Evolutionary conservation across 2,888 invertebrate genomes (phyloP), one percentile per base, ranked within the genome.

Genomic region (Hedya salicella): DNA sequence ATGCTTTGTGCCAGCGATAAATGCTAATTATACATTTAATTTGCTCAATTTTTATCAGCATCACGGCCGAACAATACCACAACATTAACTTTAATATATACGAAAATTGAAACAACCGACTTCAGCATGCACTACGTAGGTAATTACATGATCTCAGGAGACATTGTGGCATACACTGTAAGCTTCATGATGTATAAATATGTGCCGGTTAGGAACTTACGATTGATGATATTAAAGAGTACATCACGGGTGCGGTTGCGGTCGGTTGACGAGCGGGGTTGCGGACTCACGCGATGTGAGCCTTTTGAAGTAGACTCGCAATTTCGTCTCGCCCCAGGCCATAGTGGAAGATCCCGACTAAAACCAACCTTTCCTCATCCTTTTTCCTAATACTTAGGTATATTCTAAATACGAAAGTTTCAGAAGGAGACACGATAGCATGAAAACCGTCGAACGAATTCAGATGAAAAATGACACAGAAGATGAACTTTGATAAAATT

Each of bases 221-320:
- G 89, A 91, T 88, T 87, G 84, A 82, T 90, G 61, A 66, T 91
- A 91, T 91, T 91, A 90, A 83, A 82, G 86, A 87, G 87, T 83
- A 80, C 80, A 81, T 82, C 84, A 80, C 82, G 79, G 79, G 80
- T 79, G 79, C 75, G 78, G 78, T 75, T 78, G 83, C 78, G 83
- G 82, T 80, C 78, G 74, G 69, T 78, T 71, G 79, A 76, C 78
- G 79, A 73, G 9, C 36, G 76, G 73, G 73, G 78, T 79, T 73
- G 9, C 36, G 76, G 73, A 73, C 78, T 79, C 88, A 87, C 88
- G 87, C 88, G 86, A 88, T 85, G 63, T 64, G 53, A 57, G 54
- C 39, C 44, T 68, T 67, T 60, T 60, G 61, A 67, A 69, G 65
- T 60, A 62, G 44, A 67, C 67, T 68, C 70, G 83, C 84, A 89